phyloP scores from a whole-genome alignment of 2,113 vertebrate genomes.

The Galbula dea region DNA sequence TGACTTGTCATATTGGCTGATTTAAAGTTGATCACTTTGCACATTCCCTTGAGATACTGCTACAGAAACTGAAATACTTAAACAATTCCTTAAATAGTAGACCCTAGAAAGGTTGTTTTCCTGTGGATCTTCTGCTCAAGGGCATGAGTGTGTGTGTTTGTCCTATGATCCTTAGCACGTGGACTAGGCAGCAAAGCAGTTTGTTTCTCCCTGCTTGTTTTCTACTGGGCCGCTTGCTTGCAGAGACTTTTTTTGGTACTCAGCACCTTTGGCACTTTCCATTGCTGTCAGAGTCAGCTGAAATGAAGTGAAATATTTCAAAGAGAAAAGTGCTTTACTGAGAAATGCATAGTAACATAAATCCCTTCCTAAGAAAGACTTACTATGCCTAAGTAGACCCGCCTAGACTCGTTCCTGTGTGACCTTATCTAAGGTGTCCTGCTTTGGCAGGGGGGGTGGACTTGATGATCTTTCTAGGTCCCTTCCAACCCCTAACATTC shows the following conservation, averaged over 20 bases:
- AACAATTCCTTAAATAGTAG: neutral
- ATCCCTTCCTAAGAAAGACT: neutral
- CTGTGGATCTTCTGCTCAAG: neutral
- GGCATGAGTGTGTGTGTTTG: neutral
- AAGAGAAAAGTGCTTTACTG: neutral
- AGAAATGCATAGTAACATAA: neutral
- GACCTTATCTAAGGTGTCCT: no score
- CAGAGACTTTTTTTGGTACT: neutral
- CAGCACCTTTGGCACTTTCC: neutral
- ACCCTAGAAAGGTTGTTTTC: neutral
- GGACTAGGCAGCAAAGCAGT: neutral
- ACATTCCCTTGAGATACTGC: neutral
- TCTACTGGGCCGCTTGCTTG: neutral
- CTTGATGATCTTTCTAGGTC: no score
- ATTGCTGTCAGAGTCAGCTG: neutral
- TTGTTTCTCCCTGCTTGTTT: neutral
- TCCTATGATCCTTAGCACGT: neutral
- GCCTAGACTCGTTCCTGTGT: no score
- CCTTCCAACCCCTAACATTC: no score
- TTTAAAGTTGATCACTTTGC: neutral
- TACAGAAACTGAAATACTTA: neutral
- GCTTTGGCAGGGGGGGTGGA: no score
- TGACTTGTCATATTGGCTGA: neutral
- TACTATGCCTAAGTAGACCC: no score
- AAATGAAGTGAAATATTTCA: neutral